phyloP scores from a whole-genome alignment of 2,113 vertebrate species.

The Ellobius talpinus region DNA sequence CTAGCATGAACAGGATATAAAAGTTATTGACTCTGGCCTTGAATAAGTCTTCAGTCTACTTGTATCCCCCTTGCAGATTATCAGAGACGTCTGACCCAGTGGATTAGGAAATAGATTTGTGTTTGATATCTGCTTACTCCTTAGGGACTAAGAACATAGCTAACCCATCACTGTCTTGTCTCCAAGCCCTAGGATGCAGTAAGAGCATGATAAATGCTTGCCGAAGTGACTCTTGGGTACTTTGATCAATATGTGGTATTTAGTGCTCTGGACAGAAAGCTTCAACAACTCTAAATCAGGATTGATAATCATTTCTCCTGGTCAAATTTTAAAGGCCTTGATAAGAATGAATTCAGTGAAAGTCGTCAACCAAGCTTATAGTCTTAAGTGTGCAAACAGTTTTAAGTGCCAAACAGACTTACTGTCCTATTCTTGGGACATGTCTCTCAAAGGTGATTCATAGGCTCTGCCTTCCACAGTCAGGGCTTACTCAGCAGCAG shows the following conservation, averaged over 20 bases:
- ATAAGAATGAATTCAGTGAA: constrained; percentile 55
- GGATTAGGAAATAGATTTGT: constrained; percentile 22
- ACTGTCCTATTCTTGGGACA: constrained; percentile 15
- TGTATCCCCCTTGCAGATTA: background rate
- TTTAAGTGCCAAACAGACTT: background rate
- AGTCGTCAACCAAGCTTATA: constrained; percentile 37
- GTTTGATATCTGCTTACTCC: constrained; percentile 28
- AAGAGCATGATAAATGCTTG: constrained; percentile 49
- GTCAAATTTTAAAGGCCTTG: constrained; percentile 25
- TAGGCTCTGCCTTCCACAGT: background rate
- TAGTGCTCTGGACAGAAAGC: background rate
- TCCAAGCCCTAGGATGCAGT: constrained; percentile 16
- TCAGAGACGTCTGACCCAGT: constrained; percentile 28
- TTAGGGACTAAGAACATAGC: constrained; percentile 32
- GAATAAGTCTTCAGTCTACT: constrained; percentile 27
- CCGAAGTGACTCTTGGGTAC: constrained; percentile 59
- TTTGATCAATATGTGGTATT: constrained; percentile 29
- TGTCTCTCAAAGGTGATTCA: constrained; percentile 46
- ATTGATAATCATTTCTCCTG: constrained; percentile 52
- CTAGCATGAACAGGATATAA: background rate
- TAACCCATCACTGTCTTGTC: constrained; percentile 18
- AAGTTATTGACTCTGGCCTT: constrained; percentile 58
- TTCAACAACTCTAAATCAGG: constrained; percentile 49
- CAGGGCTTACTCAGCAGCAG: background rate
- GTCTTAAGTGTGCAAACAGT: constrained; percentile 8